Base-by-base conservation (phyloP, 2,797 vertebrate species). In the Alfaro cultratus region DNA sequence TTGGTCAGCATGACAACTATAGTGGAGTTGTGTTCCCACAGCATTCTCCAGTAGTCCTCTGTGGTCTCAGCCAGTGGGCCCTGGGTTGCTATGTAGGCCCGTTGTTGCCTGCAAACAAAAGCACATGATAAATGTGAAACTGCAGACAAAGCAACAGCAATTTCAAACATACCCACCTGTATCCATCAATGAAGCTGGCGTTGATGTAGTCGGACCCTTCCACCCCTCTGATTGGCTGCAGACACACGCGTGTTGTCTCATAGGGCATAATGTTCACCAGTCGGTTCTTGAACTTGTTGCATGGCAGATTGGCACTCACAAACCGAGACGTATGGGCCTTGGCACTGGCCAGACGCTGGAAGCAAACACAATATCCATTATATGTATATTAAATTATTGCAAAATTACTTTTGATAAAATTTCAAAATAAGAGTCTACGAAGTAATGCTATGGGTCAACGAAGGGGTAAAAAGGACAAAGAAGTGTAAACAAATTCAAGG, bases 201-300 rank as follows among this genome's bases (percentile, higher is more conserved):
- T 99, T 99, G 94, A 99, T 98, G 78, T 99, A 99, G 93, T 99
- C 98, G 6, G 98, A 99, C n/a, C 98, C 98, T 93, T 99, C 98
- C 67, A 99, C 98, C 75, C 98, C 98, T 92, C 98, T 96, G 94
- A 99, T 99, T 84, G 98, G 98, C 95, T 99, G 98, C 91, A 99
- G 96, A 90, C 97, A 97, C 79, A 99, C 97, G 11, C 98, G 97
- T 26, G 98, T 99, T 91, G 96, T 98, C 93, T 99, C 98, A 84
- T 99, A 99, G 93, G 98, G 98, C 98, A 99, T 99, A 95, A 99
- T 99, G 95, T 99, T 99, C 95, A 99, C 98, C 95, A 99, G 96
- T 90, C 98, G 97, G 94, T 99, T 99, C 96, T 99, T 99, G 94
- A 99, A 99, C 96, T 99, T 99, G 97, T 99, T 99, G 97, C 98